Evolutionary conservation across 2,113 vertebrate species (phyloP), one percentile per base, ranked within the genome.

Genomic region (Nyctereutes procyonoides): DNA sequence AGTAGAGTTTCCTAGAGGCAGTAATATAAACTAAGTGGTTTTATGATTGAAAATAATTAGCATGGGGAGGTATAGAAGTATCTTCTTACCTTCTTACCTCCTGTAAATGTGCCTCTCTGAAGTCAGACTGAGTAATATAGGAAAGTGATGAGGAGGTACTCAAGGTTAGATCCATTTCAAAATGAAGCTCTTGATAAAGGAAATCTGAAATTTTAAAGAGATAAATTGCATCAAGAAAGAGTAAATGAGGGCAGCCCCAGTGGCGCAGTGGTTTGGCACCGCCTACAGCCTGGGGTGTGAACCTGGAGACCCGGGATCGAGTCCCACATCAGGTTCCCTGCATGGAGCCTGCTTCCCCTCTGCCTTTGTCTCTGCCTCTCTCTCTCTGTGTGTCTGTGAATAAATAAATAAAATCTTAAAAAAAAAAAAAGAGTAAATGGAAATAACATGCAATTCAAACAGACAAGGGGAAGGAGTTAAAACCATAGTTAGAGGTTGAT

Each of bases 131-230:
- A 17, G 4, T 74, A 74, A 76, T 51, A 86, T 24, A 93, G 73
- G 20, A 87, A 88, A 16, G 11, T 63, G 2, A 13, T 89, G 15
- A 16, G 62, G 76, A 83, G 26, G 1, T 30, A 32, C 3, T 32
- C 0, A 5, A 73, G 7, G n/a, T 92, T 56, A 95, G 20, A 89
- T 8, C 1, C 32, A 63, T 53, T 17, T 65, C 26, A 30, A 51
- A 71, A 62, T 43, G 24, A 86, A 92, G 19, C 51, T 79, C 5
- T n/a, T 51, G 6, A 85, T 89, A 82, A 93, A 62, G 35, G 35
- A 89, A 81, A 93, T 73, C 22, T 35, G 30, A 15, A 11, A 35
- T 43, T 62, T 95, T 73, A 76, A 85, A 69, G 48, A 79, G 91
- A 14, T 32, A 65, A 81, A 60, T 20, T 93, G 1, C 4, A 74